Conservation (phyloP, 2,797 vertebrate genomes). For the Neosilurus hyrtlii region DNA sequence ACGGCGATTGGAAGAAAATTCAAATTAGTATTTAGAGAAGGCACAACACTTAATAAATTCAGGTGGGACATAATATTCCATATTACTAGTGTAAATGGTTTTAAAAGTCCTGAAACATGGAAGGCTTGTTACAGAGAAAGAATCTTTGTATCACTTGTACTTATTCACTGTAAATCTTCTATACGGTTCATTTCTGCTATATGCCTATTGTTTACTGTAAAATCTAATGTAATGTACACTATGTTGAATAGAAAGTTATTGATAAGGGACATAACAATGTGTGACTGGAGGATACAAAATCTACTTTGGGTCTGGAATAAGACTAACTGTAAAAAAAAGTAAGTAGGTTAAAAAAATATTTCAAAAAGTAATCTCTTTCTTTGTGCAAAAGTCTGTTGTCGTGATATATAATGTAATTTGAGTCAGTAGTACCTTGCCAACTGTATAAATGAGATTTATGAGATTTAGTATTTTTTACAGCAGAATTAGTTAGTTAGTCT, state of each 20-base stretch:
- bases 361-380: background rate
- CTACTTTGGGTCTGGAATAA: conserved; percentile 38
- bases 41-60: background rate
- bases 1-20: background rate
- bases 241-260: background rate
- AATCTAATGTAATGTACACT: background rate
- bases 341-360: conserved; percentile 47
- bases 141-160: background rate
- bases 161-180: background rate
- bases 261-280: conserved; percentile 29
- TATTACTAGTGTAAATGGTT: background rate
- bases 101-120: background rate
- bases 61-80: background rate
- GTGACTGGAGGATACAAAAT: conserved; percentile 45
- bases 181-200: background rate
- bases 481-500: background rate
- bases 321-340: conserved; percentile 52
- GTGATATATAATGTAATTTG: background rate
- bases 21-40: background rate
- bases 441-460: too few species aligned
- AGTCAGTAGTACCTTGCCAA: background rate
- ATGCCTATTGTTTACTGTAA: background rate
- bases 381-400: background rate
- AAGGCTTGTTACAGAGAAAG: background rate
- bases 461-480: background rate